Evolutionary conservation across 2,888 invertebrate genomes (phyloP).

Genomic region (Thereva nobilitata): DNA sequence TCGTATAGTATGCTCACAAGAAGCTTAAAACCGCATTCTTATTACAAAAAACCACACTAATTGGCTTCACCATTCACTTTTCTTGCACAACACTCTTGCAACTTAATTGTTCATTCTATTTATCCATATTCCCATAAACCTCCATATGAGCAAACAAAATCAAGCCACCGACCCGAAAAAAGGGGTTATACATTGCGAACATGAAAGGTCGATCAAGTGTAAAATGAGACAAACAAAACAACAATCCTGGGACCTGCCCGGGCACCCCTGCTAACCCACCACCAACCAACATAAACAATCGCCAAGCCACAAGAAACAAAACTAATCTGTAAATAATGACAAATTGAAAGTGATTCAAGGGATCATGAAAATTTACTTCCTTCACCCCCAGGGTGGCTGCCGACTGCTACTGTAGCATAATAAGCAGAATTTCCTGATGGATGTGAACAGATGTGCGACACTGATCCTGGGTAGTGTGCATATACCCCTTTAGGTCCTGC

Average conservation of each 20-base stretch:
- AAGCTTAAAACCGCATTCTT: no score
- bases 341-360: slow-evolving; percentile 37
- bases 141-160: slow-evolving; percentile 9
- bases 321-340: slow-evolving; percentile 43
- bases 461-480: not conserved
- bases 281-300: slow-evolving; percentile 5
- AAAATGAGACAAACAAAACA: slow-evolving; percentile 39
- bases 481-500: slow-evolving; percentile 24
- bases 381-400: slow-evolving; percentile 13
- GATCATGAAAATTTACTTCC: slow-evolving; percentile 20
- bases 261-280: slow-evolving; percentile 17
- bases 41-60: no score
- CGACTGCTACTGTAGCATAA: slow-evolving; percentile 8
- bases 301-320: slow-evolving; percentile 33
- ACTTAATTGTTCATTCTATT: no score
- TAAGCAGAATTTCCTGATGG: slow-evolving; percentile 8
- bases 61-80: no score
- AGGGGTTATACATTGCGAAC: not conserved
- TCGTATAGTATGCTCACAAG: no score
- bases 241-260: not conserved
- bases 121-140: slow-evolving; percentile 14
- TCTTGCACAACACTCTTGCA: no score
- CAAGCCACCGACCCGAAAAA: not conserved
- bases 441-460: slow-evolving; percentile 29
- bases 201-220: slow-evolving; percentile 35